Evolutionary conservation across 2,888 invertebrate species (phyloP), one percentile per base, ranked within the genome.

Genomic region (Drosophila nr. fundita): DNA sequence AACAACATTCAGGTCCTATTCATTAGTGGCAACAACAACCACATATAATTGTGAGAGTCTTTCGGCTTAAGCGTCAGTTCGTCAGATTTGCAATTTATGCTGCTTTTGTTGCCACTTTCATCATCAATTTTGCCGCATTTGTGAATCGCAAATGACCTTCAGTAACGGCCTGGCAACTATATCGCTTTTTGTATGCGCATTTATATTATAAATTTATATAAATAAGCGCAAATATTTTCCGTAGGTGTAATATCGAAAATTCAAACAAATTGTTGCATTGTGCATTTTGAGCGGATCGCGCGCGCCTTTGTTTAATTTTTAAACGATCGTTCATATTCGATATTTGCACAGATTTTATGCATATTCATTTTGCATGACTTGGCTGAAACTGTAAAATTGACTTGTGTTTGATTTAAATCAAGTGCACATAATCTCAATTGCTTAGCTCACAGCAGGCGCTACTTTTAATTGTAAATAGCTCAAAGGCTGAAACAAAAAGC

Each of bases 291-390:
- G 42, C 34, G 58, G 49, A 61, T 66, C 49, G 42, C 52, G 42
- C 60, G 38, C 60, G 68, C 53, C 68, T 69, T 82, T 68, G 61
- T 83, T 80, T 68, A 79, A 69, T 21, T 54, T 27, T 38, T 13
- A 54, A 38, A 27, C 13, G 7, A 13, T n/a, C 49, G 30, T 32
- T 55, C 64, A 67, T 32, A 67, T 55, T 42, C 57, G 52, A 60
- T 82, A 73, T 87, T 85, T 85, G 88, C 67, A 57, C 60, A 67
- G 81, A 63, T 77, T 85, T 89, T 80, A 83, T 87, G 90, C 81
- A 83, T 75, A 86, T 78, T 90, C 89, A 88, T 76, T 75, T 53
- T 11, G 64, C 68, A 69, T 85, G 87, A 85, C 77, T 89, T 52
- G 76, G 70, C 84, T 7, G 15, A 36, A 87, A 69, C 62, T 73